Evolutionary conservation across 2,797 vertebrate genomes (phyloP), one percentile per base, ranked within the genome.

Genomic region (Valencia hispanica): DNA sequence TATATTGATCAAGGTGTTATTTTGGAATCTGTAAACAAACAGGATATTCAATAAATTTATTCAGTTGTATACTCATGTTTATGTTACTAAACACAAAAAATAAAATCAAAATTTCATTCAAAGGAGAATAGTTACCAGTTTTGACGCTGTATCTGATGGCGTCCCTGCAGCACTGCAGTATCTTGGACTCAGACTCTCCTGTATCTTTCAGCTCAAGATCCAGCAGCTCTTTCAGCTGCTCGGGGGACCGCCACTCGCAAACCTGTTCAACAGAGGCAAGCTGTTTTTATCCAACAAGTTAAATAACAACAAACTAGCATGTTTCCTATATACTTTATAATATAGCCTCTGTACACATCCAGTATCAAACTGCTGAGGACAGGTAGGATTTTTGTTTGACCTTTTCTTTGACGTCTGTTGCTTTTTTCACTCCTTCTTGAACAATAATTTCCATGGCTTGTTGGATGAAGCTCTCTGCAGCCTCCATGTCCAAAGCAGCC

Each of bases 121-220:
- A 48, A 32, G 27, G 43, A 18, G n/a, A 50, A 68, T 6, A 30
- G 71, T 84, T 91, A 97, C 96, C 93, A 68, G 97, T 96, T 94
- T 97, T 97, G 87, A 97, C 95, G 5, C 96, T 97, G 94, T 96
- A 96, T 79, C 74, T 92, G 73, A 97, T 97, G 86, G 95, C 93
- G 47, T 97, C 96, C 53, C 48, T 94, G 89, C 96, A 97, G 79
- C 94, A 92, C 22, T 96, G 92, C 83, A 97, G 72, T 70, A 96
- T 92, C 78, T 92, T 87, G 70, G 94, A 92, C 68, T 96, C 93
- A 18, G 94, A 86, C 87, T 97, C 96, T 69, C 95, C 95, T 0
- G 34, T 79, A 1, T 96, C 95, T 82, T 92, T 93, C 90, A 97
- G 91, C 78, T 97, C 95, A 88, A 97, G 89, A 75, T 97, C 96